A percentile compares a stretch with the other conserved stretches of the same genome.
Evolutionary conservation across 2,797 vertebrate genomes (phyloP).

Genomic region (Brachymystax lenok): DNA sequence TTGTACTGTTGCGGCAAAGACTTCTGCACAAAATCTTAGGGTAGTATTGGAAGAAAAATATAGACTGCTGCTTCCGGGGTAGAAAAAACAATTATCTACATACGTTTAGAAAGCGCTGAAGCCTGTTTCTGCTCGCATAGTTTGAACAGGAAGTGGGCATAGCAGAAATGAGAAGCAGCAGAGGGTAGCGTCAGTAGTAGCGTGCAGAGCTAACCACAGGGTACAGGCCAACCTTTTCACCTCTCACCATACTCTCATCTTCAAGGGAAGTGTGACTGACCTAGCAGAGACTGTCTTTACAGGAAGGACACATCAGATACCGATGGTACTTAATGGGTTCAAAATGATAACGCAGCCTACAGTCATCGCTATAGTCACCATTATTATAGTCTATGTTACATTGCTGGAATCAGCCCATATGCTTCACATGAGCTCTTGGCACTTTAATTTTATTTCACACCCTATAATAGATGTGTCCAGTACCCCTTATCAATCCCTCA

Average conservation of each 20-base stretch:
- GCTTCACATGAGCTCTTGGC: not conserved
- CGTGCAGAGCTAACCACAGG: slow-evolving; percentile 69
- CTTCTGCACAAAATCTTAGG: slow-evolving; percentile 41
- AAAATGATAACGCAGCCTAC: not conserved
- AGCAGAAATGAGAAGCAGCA: slow-evolving; percentile 67
- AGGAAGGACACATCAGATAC: not conserved
- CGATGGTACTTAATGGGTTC: not conserved
- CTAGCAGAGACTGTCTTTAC: not conserved
- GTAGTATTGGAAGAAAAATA: slow-evolving; percentile 26
- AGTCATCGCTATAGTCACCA: not conserved
- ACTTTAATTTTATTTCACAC: not conserved
- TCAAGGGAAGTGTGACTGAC: slow-evolving; percentile 50
- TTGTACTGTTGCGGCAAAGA: slow-evolving; percentile 16
- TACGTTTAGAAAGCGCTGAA: slow-evolving; percentile 24
- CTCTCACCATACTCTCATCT: slow-evolving; percentile 35
- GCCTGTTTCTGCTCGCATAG: slow-evolving; percentile 33
- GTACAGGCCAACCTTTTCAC: slow-evolving; percentile 77
- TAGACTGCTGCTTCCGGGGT: slow-evolving; percentile 18
- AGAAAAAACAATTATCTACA: slow-evolving; percentile 13
- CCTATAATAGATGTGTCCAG: not conserved
- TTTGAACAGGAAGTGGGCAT: slow-evolving; percentile 71
- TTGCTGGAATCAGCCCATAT: not conserved
- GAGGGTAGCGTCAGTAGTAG: slow-evolving; percentile 40
- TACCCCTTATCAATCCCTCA: not conserved
- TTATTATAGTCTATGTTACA: not conserved